Evolutionary conservation across 2,888 invertebrate species (phyloP), one percentile per base, ranked within the genome.

Genomic region (Troides oblongomaculatus): DNA sequence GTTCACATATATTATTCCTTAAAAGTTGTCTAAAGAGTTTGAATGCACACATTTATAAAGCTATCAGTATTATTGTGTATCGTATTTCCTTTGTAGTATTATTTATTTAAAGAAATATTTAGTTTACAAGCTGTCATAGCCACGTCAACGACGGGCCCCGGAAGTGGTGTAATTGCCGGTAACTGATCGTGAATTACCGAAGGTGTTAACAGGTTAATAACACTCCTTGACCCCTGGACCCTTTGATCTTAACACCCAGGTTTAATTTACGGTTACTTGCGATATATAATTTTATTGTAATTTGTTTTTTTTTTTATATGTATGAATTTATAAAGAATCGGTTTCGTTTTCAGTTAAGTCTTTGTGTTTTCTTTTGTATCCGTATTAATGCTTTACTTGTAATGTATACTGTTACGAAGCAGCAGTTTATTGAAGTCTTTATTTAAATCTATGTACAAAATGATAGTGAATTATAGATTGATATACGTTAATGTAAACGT

Each of bases 171-270:
- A 90, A 91, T 90, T 88, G 86, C 81, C 82, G 85, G 90, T 89
- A 89, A 88, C 87, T 82, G 88, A 90, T 89, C 86, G 84, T 81
- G 84, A 83, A 85, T 85, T 86, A 85, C 85, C 74, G 76, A 82
- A 89, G 87, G 91, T 89, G 91, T 89, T 86, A 90, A 88, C 86
- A 89, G 90, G 88, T 90, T 90, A 91, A 90, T 87, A 90, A 87
- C 90, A 89, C 85, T 83, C 82, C 85, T 90, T 90, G 89, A 90
- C 90, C 91, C 84, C 77, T 82, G 79, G 62, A 69, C 70, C 68
- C 63, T 71, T 72, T 73, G 70, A 70, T 74, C 71, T 72, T 69
- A 59, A 68, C 62, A 66, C 68, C 65, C 64, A 25, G 57, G 57
- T 64, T 71, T 63, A 66, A 71, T 66, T 69, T 71, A 66, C 50